Percentiles rank a stretch among this genome's conserved stretches.
Conservation (phyloP, 2,113 vertebrate species). For the Acanthisitta chloris region DNA sequence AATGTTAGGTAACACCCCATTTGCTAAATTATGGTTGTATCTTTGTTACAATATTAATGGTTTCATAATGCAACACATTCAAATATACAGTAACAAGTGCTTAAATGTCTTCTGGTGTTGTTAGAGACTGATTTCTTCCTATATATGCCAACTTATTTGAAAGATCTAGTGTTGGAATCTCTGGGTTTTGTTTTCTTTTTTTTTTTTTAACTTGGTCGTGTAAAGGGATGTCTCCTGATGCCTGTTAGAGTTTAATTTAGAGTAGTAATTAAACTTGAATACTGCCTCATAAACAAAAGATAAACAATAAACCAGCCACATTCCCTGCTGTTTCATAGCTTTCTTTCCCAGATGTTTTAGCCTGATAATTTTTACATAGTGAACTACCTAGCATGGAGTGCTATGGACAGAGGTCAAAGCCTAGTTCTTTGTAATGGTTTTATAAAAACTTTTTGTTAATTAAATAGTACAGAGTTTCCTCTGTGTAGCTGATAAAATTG, state of each 20-base stretch:
- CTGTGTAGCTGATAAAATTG: constrained; percentile 44
- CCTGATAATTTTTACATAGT: constrained; percentile 91
- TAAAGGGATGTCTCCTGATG: constrained; percentile 90
- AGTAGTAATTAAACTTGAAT: constrained; percentile 99
- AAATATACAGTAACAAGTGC: constrained; percentile 23
- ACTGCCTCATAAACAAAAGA: constrained; percentile 99
- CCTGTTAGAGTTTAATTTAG: constrained; percentile 99
- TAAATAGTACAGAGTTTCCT: constrained; percentile 16
- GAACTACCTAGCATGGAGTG: constrained; percentile 79
- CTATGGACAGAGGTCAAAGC: constrained; percentile 76
- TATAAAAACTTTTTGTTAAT: constrained; percentile 26
- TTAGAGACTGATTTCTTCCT: constrained; percentile 71
- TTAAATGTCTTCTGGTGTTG: constrained; percentile 69
- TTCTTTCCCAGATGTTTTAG: constrained; percentile 95
- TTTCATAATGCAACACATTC: constrained; percentile 60
- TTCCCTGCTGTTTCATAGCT: constrained; percentile 97
- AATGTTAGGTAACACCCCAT: constrained; percentile 57
- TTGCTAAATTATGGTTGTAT: constrained; percentile 51
- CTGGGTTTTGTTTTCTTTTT: constrained; percentile 61
- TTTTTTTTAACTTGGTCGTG: constrained; percentile 74
- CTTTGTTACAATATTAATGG: constrained; percentile 63
- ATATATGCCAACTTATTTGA: constrained; percentile 70
- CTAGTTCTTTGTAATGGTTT: constrained; percentile 24
- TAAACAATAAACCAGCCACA: constrained; percentile 95
- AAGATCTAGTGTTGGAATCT: constrained; percentile 69